phyloP scores from a whole-genome alignment of 1,140 invertebrate species.

The Diorhabda carinulata region DNA sequence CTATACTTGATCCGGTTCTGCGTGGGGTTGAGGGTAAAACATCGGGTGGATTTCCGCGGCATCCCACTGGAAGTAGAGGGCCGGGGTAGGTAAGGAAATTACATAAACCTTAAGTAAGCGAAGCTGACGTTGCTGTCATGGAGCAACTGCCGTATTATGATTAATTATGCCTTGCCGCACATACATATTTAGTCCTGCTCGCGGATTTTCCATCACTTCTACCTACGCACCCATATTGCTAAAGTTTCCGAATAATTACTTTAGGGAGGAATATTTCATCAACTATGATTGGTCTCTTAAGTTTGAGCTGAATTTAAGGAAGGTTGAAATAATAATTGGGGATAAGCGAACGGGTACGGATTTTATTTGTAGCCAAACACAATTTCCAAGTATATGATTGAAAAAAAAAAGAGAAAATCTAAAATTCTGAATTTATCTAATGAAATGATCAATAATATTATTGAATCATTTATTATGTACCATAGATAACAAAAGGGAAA shows the following conservation, averaged over 20 bases:
- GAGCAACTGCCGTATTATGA: constrained; percentile 42
- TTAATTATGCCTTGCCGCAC: constrained; percentile 36
- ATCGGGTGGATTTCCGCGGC: constrained; percentile 17
- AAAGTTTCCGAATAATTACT: constrained; percentile 16
- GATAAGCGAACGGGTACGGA: too few species aligned
- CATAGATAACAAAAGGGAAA: too few species aligned
- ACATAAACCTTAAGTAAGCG: constrained; percentile 45
- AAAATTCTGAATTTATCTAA: too few species aligned
- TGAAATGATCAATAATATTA: too few species aligned
- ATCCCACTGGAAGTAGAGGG: constrained; percentile 13
- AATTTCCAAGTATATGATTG: too few species aligned
- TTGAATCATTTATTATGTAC: too few species aligned
- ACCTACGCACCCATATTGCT: constrained; percentile 15
- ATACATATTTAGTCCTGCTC: constrained; percentile 19
- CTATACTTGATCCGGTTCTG: neutral
- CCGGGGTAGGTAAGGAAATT: constrained; percentile 42
- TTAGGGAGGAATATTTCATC: constrained; percentile 11
- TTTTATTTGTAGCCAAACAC: too few species aligned
- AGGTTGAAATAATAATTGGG: too few species aligned
- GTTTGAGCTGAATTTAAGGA: too few species aligned
- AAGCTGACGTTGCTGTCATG: constrained; percentile 39
- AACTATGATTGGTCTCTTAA: too few species aligned
- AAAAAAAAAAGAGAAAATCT: too few species aligned
- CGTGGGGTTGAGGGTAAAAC: neutral
- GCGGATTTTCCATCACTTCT: constrained; percentile 16